Evolutionary conservation across 2,113 vertebrate genomes (phyloP), one percentile per base, ranked within the genome.

Genomic region (Syngnathus scovelli): DNA sequence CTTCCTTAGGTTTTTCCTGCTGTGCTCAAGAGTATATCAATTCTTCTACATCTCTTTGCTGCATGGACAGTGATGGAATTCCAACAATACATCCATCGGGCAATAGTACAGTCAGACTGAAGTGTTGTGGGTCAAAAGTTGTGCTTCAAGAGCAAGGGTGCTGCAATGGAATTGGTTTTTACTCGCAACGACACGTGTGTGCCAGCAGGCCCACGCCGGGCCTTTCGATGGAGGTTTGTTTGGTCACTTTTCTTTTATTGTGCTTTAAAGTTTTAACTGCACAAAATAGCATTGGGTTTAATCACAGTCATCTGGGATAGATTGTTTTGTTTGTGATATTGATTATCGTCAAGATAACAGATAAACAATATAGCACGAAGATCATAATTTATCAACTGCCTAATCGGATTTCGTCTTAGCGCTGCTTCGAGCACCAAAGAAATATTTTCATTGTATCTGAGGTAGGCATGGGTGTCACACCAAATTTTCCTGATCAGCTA

Each of bases 121-220:
- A 91, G 91, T 97, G 95, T 92, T 96, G 96, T 77, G 92, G 92
- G 76, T 93, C 93, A 75, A 91, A 93, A 87, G 91, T 96, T 87
- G 92, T 95, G 88, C 91, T 86, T 83, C 86, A 88, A 84, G 93
- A 88, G 23, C 90, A 94, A 84, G 82, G 89, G 88, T 96, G 95
- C 90, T 96, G 95, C 87, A 92, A 89, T 77, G 94, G 94, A 76
- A 89, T 94, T 84, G 93, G 94, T 81, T 96, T 94, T 84, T 89
- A 95, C 91, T 93, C 94, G 75, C 87, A 89, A 79, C 91, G 93
- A 85, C 92, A 93, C 81, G 92, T 94, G 88, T 97, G 95, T 83
- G 93, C 95, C 79, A 93, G 95, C 91, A 91, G 87, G 83, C 87
- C 91, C 80, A 94, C 93, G 69, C 78, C 90, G 66, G 92, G 91